Conservation (phyloP, 2,113 vertebrate genomes). For the Thymallus thymallus region DNA sequence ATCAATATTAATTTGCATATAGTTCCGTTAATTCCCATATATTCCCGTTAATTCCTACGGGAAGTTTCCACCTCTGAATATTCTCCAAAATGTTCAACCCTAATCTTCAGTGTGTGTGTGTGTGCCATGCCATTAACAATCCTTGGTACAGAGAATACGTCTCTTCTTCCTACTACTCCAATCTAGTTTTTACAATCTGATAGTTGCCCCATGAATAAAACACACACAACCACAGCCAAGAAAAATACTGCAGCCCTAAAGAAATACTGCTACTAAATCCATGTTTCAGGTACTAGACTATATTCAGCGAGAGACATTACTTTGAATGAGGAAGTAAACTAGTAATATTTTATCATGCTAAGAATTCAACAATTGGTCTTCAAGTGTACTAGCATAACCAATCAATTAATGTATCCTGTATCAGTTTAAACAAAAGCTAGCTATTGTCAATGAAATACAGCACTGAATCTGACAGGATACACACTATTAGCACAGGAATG, state of each 20-base stretch:
- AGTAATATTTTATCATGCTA: background rate
- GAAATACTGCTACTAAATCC: background rate
- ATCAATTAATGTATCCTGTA: too few relatives aligned
- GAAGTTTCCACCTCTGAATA: too few relatives aligned
- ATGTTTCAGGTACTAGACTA: background rate
- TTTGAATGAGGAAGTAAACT: background rate
- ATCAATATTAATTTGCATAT: too few relatives aligned
- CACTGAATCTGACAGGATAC: too few relatives aligned
- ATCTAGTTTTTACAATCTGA: conserved; percentile 11
- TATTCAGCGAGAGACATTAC: background rate
- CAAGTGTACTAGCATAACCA: too few relatives aligned
- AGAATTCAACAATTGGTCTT: background rate
- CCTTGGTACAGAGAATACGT: background rate
- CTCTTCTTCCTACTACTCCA: background rate
- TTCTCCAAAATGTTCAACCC: too few relatives aligned
- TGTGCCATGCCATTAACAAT: background rate
- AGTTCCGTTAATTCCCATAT: too few relatives aligned
- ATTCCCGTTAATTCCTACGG: too few relatives aligned
- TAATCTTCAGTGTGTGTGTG: too few relatives aligned
- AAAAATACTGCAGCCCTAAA: background rate
- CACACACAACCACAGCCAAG: background rate
- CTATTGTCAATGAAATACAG: too few relatives aligned
- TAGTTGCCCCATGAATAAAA: conserved; percentile 18
- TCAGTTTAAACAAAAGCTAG: too few relatives aligned
- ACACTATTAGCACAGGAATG: too few relatives aligned